These are phyloP conservation scores for Synodontis membranacea DNA, from an alignment of 2,113 vertebrate genomes.

Conservation along the genomic window DNA sequence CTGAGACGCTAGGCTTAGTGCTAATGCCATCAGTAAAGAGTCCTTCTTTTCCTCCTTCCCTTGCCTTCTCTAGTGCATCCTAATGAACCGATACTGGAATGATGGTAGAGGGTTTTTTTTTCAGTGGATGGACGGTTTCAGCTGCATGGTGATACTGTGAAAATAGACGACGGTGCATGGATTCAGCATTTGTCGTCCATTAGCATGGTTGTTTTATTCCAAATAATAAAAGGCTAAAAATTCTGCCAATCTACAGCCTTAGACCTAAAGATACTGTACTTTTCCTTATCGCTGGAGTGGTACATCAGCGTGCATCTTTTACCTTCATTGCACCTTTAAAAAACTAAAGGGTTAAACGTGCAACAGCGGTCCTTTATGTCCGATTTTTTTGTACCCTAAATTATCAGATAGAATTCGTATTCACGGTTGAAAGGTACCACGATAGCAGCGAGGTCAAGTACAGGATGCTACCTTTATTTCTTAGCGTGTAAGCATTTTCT, in stretches of 20 bases:
- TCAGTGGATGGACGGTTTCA: neutral
- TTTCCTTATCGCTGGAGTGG: neutral
- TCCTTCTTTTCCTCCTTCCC: neutral
- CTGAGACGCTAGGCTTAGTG: constrained; percentile 29
- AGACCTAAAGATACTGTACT: neutral
- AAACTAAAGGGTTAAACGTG: too few species aligned
- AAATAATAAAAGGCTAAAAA: neutral
- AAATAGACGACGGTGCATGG: neutral
- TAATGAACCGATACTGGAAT: neutral
- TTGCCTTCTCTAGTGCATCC: constrained; percentile 4
- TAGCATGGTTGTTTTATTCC: neutral
- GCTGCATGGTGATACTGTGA: neutral
- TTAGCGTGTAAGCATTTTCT: neutral
- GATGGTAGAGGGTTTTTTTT: neutral
- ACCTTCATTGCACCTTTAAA: neutral
- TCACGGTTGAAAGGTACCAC: neutral
- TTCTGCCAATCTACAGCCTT: neutral
- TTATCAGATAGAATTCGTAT: neutral
- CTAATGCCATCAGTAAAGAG: neutral
- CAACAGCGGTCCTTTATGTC: too few species aligned
- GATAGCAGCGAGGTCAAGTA: neutral
- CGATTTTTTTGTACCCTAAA: neutral
- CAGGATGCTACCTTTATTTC: constrained; percentile 6
- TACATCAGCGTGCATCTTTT: neutral
- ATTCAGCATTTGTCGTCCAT: neutral